Conservation (phyloP, 2,888 invertebrate species). For the Masnerella sp. region DNA sequence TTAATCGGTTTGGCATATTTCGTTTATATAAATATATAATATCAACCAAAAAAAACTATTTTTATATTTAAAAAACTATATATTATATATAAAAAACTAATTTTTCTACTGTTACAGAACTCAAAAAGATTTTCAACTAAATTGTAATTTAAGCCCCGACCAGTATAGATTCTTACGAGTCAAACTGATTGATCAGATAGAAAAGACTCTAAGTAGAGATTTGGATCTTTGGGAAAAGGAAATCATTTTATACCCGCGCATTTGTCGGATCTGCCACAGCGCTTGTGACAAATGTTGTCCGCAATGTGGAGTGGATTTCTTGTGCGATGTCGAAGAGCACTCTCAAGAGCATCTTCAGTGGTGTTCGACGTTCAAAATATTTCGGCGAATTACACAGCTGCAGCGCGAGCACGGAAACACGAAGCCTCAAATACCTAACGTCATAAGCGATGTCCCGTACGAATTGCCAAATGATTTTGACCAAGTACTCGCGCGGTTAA, state of each 20-base stretch:
- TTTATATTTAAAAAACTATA: too few relatives aligned
- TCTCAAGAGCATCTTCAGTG: constrained; percentile 80
- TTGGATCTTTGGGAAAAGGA: constrained; percentile 85
- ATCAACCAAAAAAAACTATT: too few relatives aligned
- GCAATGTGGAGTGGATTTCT: constrained; percentile 81
- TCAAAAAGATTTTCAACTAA: constrained; percentile 80
- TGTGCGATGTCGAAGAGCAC: constrained; percentile 79
- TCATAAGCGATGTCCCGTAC: constrained; percentile 70
- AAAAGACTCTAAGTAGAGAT: constrained; percentile 80
- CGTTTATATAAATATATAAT: too few relatives aligned
- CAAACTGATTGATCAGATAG: constrained; percentile 81
- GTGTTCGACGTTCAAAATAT: constrained; percentile 83
- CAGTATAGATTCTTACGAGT: constrained; percentile 83
- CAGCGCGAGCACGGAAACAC: constrained; percentile 81
- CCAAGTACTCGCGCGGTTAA: constrained; percentile 78
- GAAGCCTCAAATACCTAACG: constrained; percentile 81
- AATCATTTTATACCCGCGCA: constrained; percentile 83
- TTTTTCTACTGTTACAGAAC: constrained; percentile 18
- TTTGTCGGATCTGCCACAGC: constrained; percentile 80
- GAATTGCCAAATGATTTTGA: constrained; percentile 79
- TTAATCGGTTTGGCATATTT: too few relatives aligned
- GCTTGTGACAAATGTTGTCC: constrained; percentile 80
- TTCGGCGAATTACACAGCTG: constrained; percentile 80
- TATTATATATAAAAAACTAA: background rate
- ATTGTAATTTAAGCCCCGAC: constrained; percentile 79